A percentile compares a stretch with the other conserved stretches of the same genome.
Conservation (phyloP, 2,113 vertebrate species). For the Psittacula cyanocephala region DNA sequence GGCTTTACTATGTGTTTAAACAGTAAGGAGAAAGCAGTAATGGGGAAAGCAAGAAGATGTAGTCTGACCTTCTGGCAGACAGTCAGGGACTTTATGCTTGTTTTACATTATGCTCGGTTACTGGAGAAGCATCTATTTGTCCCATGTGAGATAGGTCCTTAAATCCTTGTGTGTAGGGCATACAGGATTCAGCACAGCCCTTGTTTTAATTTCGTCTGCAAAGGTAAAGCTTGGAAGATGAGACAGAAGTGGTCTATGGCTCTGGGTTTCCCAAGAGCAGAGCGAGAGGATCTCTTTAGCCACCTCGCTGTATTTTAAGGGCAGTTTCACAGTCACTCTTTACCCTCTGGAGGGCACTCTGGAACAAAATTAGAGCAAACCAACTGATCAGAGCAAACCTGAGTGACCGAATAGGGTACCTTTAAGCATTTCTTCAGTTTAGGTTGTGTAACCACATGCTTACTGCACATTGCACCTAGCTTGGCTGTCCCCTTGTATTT, state of each 20-base stretch:
- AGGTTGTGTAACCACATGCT: background rate
- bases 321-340: background rate
- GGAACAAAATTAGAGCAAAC: background rate
- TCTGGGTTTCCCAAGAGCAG: background rate
- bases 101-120: background rate
- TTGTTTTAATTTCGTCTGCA: background rate
- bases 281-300: background rate
- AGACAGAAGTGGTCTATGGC: background rate
- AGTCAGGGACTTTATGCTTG: background rate
- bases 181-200: background rate
- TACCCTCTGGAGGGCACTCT: background rate
- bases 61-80: background rate
- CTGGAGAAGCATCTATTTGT: accelerated
- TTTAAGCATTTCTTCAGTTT: background rate
- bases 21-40: background rate
- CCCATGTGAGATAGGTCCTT: background rate
- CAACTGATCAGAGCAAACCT: background rate
- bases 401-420: background rate
- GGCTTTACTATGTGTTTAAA: background rate
- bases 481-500: background rate
- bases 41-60: background rate
- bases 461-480: background rate
- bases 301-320: background rate
- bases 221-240: background rate
- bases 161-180: background rate